These are phyloP conservation scores for Drosophila rubida DNA, from an alignment of 2,888 invertebrate genomes.

Conservation along the genomic window DNA sequence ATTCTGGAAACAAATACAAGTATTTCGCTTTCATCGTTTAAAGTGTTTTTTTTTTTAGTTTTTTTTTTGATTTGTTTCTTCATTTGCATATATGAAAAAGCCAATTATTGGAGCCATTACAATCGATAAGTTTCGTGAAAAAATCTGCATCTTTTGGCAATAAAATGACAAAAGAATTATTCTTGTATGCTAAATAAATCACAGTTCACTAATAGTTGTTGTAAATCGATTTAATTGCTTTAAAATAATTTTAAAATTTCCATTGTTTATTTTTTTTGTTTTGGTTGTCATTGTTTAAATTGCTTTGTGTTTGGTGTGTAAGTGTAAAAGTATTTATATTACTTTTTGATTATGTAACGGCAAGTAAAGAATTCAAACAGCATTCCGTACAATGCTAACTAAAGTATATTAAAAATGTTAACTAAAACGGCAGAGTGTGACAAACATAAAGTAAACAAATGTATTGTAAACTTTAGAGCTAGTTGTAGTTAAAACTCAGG, in stretches of 20 bases:
- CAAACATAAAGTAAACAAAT: background rate
- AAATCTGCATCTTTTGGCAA: conserved; percentile 85
- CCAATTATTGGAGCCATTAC: conserved; percentile 85
- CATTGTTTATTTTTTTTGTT: conserved; percentile 51
- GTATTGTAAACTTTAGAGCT: conserved; percentile 28
- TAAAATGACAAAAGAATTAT: conserved; percentile 85
- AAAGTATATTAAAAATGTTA: conserved; percentile 7
- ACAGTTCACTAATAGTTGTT: conserved; percentile 73
- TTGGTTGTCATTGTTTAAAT: conserved; percentile 60
- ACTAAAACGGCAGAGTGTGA: conserved; percentile 9
- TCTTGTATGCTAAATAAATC: conserved; percentile 79
- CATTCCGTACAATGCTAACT: conserved; percentile 68
- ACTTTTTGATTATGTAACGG: conserved; percentile 84
- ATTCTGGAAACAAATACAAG: conserved; percentile 70
- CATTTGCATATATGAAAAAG: conserved; percentile 73
- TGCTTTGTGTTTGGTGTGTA: conserved; percentile 49
- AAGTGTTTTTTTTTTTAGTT: conserved; percentile 46
- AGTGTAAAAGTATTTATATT: conserved; percentile 76
- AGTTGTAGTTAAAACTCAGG: conserved; percentile 6
- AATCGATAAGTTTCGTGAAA: conserved; percentile 86
- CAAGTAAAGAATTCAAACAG: conserved; percentile 61
- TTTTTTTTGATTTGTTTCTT: conserved; percentile 39
- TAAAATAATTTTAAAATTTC: conserved; percentile 46
- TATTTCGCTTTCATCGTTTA: conserved; percentile 47
- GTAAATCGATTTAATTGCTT: conserved; percentile 45